Evolutionary conservation across 2,888 invertebrate species (phyloP).

Genomic region (Periphyllus acericola): DNA sequence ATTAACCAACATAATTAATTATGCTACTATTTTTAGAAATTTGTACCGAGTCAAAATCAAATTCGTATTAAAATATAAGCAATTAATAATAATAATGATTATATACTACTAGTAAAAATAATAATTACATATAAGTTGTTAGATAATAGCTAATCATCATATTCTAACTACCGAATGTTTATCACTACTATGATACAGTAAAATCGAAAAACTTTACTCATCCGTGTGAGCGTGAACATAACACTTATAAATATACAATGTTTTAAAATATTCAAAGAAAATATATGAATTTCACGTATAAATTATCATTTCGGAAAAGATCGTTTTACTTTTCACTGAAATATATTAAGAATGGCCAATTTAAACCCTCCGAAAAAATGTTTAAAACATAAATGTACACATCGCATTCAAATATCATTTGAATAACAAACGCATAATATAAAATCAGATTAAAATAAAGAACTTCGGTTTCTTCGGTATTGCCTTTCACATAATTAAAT

Average conservation of each 20-base stretch:
- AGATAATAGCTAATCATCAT: not conserved
- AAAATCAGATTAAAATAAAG: not conserved
- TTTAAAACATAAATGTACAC: not conserved
- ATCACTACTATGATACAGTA: not conserved
- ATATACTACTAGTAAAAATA: too few species aligned
- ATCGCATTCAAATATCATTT: not conserved
- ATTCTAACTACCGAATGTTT: not conserved
- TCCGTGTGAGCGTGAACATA: not conserved
- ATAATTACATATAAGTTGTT: too few species aligned
- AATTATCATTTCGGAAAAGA: too few species aligned
- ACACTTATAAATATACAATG: too few species aligned
- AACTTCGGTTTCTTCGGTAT: not conserved
- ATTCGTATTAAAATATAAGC: too few species aligned
- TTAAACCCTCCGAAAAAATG: not conserved
- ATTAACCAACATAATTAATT: not conserved
- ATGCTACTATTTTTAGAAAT: not conserved
- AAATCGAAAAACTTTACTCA: not conserved
- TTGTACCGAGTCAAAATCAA: not conserved
- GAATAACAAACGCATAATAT: not conserved
- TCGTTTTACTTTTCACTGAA: not conserved
- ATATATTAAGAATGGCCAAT: not conserved
- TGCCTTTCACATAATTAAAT: not conserved
- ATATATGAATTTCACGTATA: not conserved
- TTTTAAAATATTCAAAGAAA: not conserved
- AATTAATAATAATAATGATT: too few species aligned